phyloP scores from a whole-genome alignment of 2,113 vertebrate genomes.

The Rhinoderma darwinii region DNA sequence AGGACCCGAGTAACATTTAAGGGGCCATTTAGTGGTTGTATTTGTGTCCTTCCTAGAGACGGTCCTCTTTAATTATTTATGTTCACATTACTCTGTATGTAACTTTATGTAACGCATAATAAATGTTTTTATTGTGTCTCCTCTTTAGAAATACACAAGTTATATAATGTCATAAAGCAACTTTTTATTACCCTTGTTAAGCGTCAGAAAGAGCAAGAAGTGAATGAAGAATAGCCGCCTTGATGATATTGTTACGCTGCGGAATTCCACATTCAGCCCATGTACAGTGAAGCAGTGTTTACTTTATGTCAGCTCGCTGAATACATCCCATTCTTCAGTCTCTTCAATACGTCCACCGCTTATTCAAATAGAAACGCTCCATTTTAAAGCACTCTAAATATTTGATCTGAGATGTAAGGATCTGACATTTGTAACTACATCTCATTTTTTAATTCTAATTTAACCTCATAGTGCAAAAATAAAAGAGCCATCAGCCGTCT shows the following conservation, averaged over 20 bases:
- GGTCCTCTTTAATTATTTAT: background rate
- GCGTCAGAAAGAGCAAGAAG: background rate
- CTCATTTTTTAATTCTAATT: background rate
- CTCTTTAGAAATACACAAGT: background rate
- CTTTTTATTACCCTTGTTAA: slow-evolving; percentile 15
- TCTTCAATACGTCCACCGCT: slow-evolving; percentile 19
- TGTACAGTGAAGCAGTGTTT: slow-evolving; percentile 49
- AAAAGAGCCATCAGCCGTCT: background rate
- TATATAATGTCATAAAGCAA: background rate
- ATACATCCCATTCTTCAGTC: slow-evolving; percentile 46
- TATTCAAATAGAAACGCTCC: slow-evolving; percentile 43
- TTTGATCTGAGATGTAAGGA: slow-evolving; percentile 28
- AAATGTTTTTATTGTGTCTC: background rate
- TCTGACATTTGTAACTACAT: slow-evolving; percentile 44
- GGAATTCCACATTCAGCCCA: slow-evolving; percentile 48
- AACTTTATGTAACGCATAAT: background rate
- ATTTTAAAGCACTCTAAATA: slow-evolving; percentile 46
- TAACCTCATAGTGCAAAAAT: background rate
- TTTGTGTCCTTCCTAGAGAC: too few species aligned
- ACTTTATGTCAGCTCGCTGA: slow-evolving; percentile 41
- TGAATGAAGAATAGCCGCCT: slow-evolving; percentile 37
- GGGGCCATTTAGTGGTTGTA: too few species aligned
- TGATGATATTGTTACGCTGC: slow-evolving; percentile 31
- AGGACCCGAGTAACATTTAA: too few species aligned
- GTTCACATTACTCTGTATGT: background rate